These are phyloP conservation scores for Spilarctia lutea DNA, from an alignment of 2,888 invertebrate genomes.

Conservation along the genomic window DNA sequence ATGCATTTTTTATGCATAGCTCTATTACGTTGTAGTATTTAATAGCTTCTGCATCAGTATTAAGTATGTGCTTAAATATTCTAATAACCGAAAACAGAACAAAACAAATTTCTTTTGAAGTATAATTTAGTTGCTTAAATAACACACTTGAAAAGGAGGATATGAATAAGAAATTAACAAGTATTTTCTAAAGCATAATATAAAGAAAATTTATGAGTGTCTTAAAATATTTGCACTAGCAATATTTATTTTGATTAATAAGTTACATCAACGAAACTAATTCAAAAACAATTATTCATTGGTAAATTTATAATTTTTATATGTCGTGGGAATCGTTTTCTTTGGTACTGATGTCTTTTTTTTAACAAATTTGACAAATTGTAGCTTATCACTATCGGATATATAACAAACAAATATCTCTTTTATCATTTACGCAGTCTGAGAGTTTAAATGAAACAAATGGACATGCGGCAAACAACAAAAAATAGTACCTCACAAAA, in stretches of 20 bases:
- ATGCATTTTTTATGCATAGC: conserved; percentile 7
- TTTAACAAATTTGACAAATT: background rate
- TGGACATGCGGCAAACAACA: background rate
- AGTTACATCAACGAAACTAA: background rate
- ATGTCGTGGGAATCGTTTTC: too few relatives aligned
- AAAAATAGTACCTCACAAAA: background rate
- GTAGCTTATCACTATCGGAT: background rate
- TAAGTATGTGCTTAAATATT: background rate
- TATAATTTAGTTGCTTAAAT: background rate
- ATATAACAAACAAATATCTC: background rate
- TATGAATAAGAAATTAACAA: too few relatives aligned
- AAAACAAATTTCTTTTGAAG: background rate
- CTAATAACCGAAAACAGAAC: background rate
- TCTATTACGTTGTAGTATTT: background rate
- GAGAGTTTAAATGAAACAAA: background rate
- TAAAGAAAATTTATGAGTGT: background rate
- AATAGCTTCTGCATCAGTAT: background rate
- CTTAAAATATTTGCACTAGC: background rate
- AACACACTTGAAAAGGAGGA: too few relatives aligned
- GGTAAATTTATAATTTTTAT: too few relatives aligned
- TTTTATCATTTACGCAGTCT: background rate
- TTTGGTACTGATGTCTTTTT: background rate
- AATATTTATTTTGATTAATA: background rate
- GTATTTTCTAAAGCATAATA: too few relatives aligned
- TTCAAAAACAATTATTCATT: background rate